Evolutionary conservation across 2,113 vertebrate genomes (phyloP).

Genomic region (Oreochromis tanganicae): DNA sequence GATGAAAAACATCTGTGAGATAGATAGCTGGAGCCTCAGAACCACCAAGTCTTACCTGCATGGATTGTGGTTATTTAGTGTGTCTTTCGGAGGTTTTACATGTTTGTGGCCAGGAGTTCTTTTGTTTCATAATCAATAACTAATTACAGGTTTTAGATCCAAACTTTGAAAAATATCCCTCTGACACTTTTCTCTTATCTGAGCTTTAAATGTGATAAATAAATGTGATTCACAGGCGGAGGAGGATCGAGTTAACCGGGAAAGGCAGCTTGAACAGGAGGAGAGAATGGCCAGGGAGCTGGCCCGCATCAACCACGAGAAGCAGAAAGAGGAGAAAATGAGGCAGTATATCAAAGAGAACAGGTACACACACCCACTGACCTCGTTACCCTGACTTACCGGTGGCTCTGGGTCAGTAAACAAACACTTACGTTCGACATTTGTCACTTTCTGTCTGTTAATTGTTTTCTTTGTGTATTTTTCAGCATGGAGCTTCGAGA

Average conservation of each 20-base stretch:
- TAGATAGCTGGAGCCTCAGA: neutral
- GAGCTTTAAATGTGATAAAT: neutral
- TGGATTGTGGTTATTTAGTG: neutral
- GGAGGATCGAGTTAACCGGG: conserved; percentile 59
- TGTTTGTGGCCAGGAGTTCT: neutral
- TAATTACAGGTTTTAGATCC: neutral
- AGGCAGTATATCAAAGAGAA: conserved; percentile 85
- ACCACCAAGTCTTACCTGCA: neutral
- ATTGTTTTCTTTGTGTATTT: neutral
- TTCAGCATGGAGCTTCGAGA: conserved; percentile 85
- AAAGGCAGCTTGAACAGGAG: conserved; percentile 76
- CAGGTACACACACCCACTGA: conserved; percentile 72
- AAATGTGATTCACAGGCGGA: conserved; percentile 69
- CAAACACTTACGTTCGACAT: neutral
- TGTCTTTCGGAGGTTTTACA: neutral
- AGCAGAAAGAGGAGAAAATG: conserved; percentile 81
- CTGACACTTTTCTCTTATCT: neutral
- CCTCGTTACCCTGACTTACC: neutral
- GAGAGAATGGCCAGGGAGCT: conserved; percentile 80
- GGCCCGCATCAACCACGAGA: conserved; percentile 73
- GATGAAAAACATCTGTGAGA: neutral
- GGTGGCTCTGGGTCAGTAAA: neutral
- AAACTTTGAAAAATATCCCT: neutral
- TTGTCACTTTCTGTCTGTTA: neutral
- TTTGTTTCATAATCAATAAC: neutral